A percentile compares a stretch with the other conserved stretches of the same genome.
These are phyloP conservation scores for Synergus gifuensis DNA, from an alignment of 2,888 invertebrate genomes.

Conservation along the genomic window DNA sequence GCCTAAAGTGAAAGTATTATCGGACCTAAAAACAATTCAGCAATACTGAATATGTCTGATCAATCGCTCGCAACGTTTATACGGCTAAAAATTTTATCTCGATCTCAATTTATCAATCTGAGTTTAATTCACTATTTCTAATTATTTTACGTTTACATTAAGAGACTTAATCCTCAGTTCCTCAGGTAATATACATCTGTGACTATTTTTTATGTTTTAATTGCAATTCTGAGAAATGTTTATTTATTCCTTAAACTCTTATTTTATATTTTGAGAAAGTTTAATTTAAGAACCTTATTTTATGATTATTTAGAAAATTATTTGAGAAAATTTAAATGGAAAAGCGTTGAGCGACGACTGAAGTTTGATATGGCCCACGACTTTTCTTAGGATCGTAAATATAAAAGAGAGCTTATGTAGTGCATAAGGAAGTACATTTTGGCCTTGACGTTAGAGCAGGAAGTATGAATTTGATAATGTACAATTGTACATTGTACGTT, in stretches of 20 bases:
- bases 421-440: neutral
- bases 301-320: neutral
- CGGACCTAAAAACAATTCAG: slow-evolving; percentile 15
- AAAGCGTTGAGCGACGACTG: neutral
- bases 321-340: neutral
- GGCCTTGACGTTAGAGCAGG: neutral
- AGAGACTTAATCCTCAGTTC: neutral
- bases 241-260: neutral
- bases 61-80: slow-evolving; percentile 16
- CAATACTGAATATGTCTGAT: slow-evolving; percentile 18
- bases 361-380: neutral
- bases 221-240: neutral
- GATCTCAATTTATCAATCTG: neutral
- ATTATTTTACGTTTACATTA: neutral
- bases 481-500: slow-evolving; percentile 12
- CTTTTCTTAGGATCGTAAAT: slow-evolving; percentile 9
- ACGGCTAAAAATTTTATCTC: neutral
- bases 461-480: neutral
- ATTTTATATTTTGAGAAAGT: neutral
- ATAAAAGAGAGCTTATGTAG: slow-evolving; percentile 6
- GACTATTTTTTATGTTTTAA: neutral
- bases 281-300: neutral
- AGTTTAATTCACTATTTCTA: neutral
- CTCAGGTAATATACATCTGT: neutral
- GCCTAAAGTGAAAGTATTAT: slow-evolving; percentile 27